phyloP scores from a whole-genome alignment of 2,113 vertebrate species.

The Eulacestoma nigropectus region DNA sequence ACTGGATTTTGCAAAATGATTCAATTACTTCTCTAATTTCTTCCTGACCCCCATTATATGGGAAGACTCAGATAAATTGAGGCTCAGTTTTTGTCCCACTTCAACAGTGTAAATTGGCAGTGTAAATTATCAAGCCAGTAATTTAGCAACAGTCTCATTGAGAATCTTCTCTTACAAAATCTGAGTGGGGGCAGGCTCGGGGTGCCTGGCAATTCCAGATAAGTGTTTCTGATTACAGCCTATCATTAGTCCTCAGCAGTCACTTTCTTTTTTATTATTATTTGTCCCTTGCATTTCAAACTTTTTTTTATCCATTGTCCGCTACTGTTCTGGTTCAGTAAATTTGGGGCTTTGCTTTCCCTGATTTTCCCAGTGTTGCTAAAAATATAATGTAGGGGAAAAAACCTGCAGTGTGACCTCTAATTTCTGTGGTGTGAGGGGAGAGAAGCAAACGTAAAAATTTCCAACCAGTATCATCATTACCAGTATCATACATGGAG shows the following conservation, averaged over 20 bases:
- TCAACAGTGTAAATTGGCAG: not conserved
- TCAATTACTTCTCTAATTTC: not conserved
- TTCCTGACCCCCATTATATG: not conserved
- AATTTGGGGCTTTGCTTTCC: not conserved
- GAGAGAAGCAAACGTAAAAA: not conserved
- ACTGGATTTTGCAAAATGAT: not conserved
- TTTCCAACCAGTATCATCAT: not conserved
- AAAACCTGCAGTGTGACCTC: not conserved
- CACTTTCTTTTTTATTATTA: not conserved
- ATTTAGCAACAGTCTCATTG: not conserved
- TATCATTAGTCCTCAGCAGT: not conserved
- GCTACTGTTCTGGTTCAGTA: not conserved
- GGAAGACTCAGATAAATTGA: not conserved
- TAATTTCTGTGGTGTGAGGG: not conserved
- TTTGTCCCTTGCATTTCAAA: not conserved
- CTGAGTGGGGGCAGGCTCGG: not conserved
- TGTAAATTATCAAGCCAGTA: not conserved
- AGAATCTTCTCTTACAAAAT: not conserved
- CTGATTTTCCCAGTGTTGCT: not conserved
- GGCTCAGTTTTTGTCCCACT: not conserved
- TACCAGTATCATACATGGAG: not conserved
- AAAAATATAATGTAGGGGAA: not conserved
- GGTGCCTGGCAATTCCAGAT: not conserved
- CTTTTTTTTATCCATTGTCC: not conserved
- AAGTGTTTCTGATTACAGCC: conserved; percentile 19